Percentiles rank a stretch among this genome's conserved stretches.
Evolutionary conservation across 2,888 invertebrate genomes (phyloP).

Genomic region (Zaprionus obscuricornis): DNA sequence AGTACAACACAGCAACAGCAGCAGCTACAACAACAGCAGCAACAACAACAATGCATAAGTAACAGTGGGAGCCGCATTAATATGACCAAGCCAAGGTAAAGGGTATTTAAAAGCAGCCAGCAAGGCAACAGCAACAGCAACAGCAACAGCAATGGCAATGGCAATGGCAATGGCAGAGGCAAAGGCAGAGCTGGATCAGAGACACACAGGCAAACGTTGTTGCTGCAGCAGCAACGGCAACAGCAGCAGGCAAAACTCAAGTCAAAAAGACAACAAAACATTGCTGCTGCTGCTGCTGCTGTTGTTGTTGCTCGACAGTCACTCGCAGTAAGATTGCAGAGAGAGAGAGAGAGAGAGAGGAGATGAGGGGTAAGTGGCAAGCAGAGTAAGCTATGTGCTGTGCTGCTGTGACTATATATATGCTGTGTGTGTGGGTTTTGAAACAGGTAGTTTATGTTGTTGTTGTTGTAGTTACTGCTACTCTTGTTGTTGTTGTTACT

Average conservation of each 20-base stretch:
- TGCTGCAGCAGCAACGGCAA: slow-evolving; percentile 32
- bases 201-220: slow-evolving; percentile 4
- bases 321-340: slow-evolving; percentile 5
- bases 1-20: slow-evolving; percentile 74
- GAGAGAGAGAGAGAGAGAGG: too few species aligned
- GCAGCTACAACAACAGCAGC: slow-evolving; percentile 40
- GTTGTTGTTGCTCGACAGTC: slow-evolving; percentile 33
- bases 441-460: slow-evolving; percentile 57
- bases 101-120: slow-evolving; percentile 73
- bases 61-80: slow-evolving; percentile 78
- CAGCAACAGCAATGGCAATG: slow-evolving; percentile 13
- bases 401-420: slow-evolving; percentile 13
- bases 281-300: slow-evolving; percentile 12
- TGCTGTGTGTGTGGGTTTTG: slow-evolving; percentile 69
- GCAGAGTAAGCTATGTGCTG: too few species aligned
- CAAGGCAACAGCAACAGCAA: slow-evolving; percentile 39
- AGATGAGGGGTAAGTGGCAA: too few species aligned
- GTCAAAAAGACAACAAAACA: slow-evolving; percentile 55
- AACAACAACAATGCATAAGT: slow-evolving; percentile 45
- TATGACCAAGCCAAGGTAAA: slow-evolving; percentile 75
- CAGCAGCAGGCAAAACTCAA: slow-evolving; percentile 19
- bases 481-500: background rate
- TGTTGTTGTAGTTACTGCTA: background rate
- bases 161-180: background rate
- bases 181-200: slow-evolving; percentile 5